Percentiles rank a stretch among this genome's conserved stretches.
Evolutionary conservation across 2,797 vertebrate species (phyloP).

Genomic region (Vespertilio murinus): DNA sequence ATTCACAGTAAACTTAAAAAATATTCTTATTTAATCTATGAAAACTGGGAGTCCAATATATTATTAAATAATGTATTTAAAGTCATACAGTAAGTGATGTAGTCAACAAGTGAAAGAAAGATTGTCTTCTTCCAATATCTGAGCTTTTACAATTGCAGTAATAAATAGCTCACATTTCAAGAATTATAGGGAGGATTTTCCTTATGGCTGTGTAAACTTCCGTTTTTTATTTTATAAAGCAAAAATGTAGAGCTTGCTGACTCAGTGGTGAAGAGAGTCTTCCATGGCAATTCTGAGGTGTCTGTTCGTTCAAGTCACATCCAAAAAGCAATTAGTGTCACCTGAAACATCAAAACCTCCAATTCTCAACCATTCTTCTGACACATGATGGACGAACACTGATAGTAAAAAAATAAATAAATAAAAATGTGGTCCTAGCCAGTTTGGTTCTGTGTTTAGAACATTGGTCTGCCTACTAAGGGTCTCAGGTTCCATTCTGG

Average conservation of each 20-base stretch:
- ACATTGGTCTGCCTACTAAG: too few species aligned
- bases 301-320: background rate
- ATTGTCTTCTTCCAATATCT: background rate
- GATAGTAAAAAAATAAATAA: background rate
- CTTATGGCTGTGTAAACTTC: background rate
- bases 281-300: background rate
- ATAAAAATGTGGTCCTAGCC: too few species aligned
- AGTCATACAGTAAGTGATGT: background rate
- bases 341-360: background rate
- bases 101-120: background rate
- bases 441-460: too few species aligned
- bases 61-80: background rate
- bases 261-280: background rate
- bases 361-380: background rate
- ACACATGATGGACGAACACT: background rate
- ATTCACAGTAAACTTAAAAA: background rate
- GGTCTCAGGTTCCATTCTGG: too few species aligned
- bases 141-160: background rate
- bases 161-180: background rate
- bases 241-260: background rate
- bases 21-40: background rate
- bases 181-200: background rate
- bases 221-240: background rate
- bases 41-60: background rate
- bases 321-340: background rate